phyloP scores from a whole-genome alignment of 1,140 invertebrate genomes.

The Limonius californicus region DNA sequence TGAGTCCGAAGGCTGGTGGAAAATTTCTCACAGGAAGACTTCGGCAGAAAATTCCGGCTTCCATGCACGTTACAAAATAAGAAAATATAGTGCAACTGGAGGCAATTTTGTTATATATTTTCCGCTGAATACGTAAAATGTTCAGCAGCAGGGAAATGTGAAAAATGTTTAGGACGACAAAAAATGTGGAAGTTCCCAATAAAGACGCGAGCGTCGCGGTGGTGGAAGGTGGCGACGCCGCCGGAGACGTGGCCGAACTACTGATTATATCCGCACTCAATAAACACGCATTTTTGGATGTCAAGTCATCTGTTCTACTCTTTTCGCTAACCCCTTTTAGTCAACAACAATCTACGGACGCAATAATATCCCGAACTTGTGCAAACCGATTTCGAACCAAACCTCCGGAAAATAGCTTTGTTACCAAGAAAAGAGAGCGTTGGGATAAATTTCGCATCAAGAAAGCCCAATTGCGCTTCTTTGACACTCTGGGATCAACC shows the following conservation, averaged over 20 bases:
- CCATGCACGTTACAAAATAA: slow-evolving; percentile 29
- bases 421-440: background rate
- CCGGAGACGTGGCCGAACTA: slow-evolving; percentile 28
- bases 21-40: background rate
- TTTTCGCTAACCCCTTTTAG: background rate
- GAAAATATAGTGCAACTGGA: slow-evolving; percentile 28
- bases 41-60: slow-evolving; percentile 17
- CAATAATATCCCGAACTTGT: background rate
- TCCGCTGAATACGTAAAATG: slow-evolving; percentile 32
- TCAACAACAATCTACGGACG: background rate
- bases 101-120: slow-evolving; percentile 29
- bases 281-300: slow-evolving; percentile 28
- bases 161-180: slow-evolving; percentile 30
- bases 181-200: slow-evolving; percentile 27
- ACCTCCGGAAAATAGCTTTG: background rate
- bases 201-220: slow-evolving; percentile 20
- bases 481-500: background rate
- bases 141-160: slow-evolving; percentile 27
- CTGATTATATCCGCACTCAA: slow-evolving; percentile 28
- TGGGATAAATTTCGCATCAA: background rate
- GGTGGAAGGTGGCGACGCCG: slow-evolving; percentile 25
- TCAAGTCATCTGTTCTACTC: slow-evolving; percentile 18
- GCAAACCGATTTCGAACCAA: background rate
- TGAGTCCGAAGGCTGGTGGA: no score
- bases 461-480: background rate